Conservation (phyloP, 2,797 vertebrate genomes). For the Pyrocephalus nanus region DNA sequence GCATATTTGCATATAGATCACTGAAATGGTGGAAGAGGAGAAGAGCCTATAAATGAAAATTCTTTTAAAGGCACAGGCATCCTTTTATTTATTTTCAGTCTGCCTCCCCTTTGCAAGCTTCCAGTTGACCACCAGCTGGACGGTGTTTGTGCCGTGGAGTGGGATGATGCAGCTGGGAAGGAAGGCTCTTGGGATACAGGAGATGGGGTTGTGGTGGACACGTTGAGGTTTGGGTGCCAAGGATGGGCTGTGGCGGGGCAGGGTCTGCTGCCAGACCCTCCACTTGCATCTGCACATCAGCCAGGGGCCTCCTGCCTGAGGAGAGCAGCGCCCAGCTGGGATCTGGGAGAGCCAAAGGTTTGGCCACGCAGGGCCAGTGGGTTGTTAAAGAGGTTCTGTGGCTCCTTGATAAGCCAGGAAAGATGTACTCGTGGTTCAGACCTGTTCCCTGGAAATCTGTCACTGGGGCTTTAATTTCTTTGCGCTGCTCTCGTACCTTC, state of each 20-base stretch:
- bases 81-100: conserved; percentile 40
- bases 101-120: background rate
- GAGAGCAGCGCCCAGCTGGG: background rate
- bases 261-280: background rate
- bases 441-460: background rate
- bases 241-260: background rate
- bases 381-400: background rate
- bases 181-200: background rate
- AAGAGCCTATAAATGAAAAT: conserved; percentile 86
- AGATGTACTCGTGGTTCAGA: background rate
- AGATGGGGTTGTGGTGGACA: fast-evolving
- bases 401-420: background rate
- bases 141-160: fast-evolving
- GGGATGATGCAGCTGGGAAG: background rate
- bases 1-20: conserved; percentile 90
- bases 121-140: background rate
- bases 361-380: background rate
- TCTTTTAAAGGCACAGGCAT: conserved; percentile 83
- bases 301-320: background rate
- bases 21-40: conserved; percentile 84
- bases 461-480: background rate
- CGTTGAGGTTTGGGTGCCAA: background rate
- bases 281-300: background rate
- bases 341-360: background rate
- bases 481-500: background rate